A percentile compares a stretch with the other conserved stretches of the same genome.
These are phyloP conservation scores for Etheostoma perlongum DNA, from an alignment of 2,797 vertebrate species.

Conservation along the genomic window DNA sequence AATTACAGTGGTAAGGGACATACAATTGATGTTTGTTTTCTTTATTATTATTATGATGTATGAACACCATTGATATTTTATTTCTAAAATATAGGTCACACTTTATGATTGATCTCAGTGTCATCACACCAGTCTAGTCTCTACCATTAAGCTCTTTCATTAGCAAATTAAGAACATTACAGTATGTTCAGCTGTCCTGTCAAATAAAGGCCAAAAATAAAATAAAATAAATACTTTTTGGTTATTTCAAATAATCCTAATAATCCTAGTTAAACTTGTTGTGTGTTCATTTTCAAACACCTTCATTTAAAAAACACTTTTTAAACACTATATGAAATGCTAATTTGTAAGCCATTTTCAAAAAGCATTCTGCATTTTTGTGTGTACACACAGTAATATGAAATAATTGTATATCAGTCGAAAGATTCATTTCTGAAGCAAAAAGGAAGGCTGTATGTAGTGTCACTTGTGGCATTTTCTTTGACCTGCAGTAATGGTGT, in stretches of 20 bases:
- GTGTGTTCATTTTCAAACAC: too few species aligned
- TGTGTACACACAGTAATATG: not conserved
- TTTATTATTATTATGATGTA: not conserved
- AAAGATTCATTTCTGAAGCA: constrained; percentile 34
- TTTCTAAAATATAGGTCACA: not conserved
- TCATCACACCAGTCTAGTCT: not conserved
- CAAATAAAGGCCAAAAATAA: too few species aligned
- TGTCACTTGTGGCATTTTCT: constrained; percentile 18
- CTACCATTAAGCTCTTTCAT: not conserved
- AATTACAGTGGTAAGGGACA: not conserved
- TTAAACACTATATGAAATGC: not conserved
- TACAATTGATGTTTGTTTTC: not conserved
- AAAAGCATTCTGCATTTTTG: not conserved
- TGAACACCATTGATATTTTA: not conserved
- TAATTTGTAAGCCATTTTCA: not conserved
- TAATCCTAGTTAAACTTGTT: not conserved
- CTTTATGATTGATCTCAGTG: not conserved
- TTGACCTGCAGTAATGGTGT: constrained; percentile 38
- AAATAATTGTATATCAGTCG: constrained; percentile 17
- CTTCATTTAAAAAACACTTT: too few species aligned
- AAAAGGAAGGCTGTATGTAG: constrained; percentile 18
- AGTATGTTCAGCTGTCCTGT: not conserved
- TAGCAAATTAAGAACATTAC: not conserved
- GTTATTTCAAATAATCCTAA: not conserved
- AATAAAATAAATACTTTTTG: not conserved